phyloP scores from a whole-genome alignment of 2,797 vertebrate genomes.

The Pteronotus mesoamericanus region DNA sequence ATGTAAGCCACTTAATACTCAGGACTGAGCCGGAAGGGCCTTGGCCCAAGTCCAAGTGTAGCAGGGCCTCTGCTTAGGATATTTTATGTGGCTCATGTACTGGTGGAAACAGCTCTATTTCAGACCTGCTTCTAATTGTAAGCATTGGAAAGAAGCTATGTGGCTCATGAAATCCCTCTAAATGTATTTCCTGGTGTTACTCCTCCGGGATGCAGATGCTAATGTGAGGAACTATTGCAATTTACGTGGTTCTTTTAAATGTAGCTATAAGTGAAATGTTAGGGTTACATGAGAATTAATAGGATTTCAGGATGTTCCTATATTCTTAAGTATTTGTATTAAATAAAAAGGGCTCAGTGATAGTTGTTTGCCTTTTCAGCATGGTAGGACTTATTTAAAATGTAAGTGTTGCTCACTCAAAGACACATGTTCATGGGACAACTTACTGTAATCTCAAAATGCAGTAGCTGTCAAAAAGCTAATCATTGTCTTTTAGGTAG shows the following conservation, averaged over 20 bases:
- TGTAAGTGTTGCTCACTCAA: rapidly evolving
- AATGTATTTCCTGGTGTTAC: rapidly evolving
- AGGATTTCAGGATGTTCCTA: background rate
- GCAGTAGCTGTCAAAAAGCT: background rate
- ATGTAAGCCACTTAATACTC: background rate
- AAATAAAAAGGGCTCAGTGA: too few species aligned
- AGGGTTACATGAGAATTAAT: rapidly evolving
- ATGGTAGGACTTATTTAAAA: rapidly evolving
- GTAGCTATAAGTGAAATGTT: background rate
- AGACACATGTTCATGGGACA: rapidly evolving
- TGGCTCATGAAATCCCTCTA: too few species aligned
- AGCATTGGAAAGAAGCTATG: background rate
- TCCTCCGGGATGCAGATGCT: rapidly evolving
- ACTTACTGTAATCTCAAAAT: too few species aligned
- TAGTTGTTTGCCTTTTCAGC: background rate
- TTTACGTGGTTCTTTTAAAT: too few species aligned
- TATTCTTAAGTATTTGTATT: rapidly evolving
- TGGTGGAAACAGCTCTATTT: rapidly evolving
- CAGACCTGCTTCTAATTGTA: background rate
- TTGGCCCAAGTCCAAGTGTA: rapidly evolving
- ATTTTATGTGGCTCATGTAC: rapidly evolving
- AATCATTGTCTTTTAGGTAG: rapidly evolving
- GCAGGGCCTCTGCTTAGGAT: background rate
- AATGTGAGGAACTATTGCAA: rapidly evolving
- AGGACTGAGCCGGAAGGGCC: background rate